A percentile compares a stretch with the other conserved stretches of the same genome.
phyloP scores from a whole-genome alignment of 1,140 invertebrate species.

The Panagrolaimus sp. region DNA sequence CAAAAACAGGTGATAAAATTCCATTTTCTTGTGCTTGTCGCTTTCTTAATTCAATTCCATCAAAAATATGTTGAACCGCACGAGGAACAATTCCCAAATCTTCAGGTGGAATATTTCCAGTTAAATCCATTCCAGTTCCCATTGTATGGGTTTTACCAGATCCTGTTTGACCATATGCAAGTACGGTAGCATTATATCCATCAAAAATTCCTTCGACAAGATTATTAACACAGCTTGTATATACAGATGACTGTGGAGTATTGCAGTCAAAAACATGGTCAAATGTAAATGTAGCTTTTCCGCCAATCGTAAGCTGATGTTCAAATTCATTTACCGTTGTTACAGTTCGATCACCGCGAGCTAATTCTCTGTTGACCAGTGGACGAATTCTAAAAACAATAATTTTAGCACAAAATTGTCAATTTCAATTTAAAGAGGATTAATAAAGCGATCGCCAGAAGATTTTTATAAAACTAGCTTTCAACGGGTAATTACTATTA shows the following conservation, averaged over 20 bases:
- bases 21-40: conserved; percentile 56
- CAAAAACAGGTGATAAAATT: conserved; percentile 60
- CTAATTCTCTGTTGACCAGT: no score
- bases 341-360: no score
- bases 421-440: no score
- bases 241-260: conserved; percentile 70
- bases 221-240: conserved; percentile 69
- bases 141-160: conserved; percentile 97
- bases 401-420: no score
- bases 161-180: conserved; percentile 71
- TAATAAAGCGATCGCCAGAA: no score
- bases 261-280: conserved; percentile 75
- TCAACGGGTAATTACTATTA: no score
- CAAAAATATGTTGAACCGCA: conserved; percentile 61
- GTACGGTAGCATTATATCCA: conserved; percentile 63
- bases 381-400: no score
- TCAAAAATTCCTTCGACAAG: conserved; percentile 66
- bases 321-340: no score
- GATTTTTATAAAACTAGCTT: no score
- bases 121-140: conserved; percentile 91
- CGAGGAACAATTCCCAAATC: conserved; percentile 61
- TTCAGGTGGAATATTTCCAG: conserved; percentile 56
- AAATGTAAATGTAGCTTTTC: neutral
- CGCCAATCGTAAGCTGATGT: no score
- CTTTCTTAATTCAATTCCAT: conserved; percentile 56